These are phyloP conservation scores for Macropis europaea DNA, from an alignment of 2,888 invertebrate genomes.

Conservation along the genomic window DNA sequence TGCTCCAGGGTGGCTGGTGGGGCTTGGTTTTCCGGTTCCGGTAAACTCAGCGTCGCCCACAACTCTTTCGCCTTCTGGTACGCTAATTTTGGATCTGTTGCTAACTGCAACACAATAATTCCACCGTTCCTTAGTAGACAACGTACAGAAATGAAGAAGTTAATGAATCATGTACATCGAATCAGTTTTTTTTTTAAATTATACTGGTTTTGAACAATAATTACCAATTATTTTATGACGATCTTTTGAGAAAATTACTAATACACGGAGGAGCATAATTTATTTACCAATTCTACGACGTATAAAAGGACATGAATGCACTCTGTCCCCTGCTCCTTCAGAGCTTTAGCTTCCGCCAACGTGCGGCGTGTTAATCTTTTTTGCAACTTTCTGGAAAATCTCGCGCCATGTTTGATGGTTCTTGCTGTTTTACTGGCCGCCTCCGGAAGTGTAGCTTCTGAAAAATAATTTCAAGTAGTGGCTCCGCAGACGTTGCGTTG, in stretches of 20 bases:
- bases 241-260: neutral
- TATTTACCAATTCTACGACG: constrained; percentile 88
- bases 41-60: constrained; percentile 86
- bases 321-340: constrained; percentile 88
- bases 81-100: constrained; percentile 89
- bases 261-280: neutral
- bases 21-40: constrained; percentile 93
- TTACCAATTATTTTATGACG: too few species aligned
- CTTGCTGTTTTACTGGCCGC: constrained; percentile 84
- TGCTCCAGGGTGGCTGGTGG: constrained; percentile 90
- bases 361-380: constrained; percentile 89
- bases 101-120: constrained; percentile 82
- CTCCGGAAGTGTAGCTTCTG: constrained; percentile 70
- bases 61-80: constrained; percentile 87
- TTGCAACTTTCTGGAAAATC: constrained; percentile 89
- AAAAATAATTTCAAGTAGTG: neutral
- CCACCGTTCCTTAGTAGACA: neutral
- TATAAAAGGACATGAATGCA: constrained; percentile 89
- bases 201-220: too few species aligned
- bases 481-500: too few species aligned
- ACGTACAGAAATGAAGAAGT: neutral
- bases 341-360: constrained; percentile 88
- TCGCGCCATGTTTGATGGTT: constrained; percentile 89
- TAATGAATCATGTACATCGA: neutral
- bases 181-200: too few species aligned